Evolutionary conservation across 2,888 invertebrate genomes (phyloP).

Genomic region (Clivina fossor): DNA sequence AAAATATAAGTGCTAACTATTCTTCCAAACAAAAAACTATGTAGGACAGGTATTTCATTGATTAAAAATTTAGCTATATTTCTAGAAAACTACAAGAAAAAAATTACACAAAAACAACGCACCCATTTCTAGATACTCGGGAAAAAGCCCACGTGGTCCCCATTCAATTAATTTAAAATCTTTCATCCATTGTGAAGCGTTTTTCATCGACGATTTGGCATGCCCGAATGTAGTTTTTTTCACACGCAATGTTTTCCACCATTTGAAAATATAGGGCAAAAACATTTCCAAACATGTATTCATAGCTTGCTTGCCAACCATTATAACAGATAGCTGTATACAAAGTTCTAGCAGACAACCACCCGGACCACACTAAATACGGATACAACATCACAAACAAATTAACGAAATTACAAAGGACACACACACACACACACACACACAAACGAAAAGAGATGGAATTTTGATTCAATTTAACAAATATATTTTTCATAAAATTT

Average conservation of each 20-base stretch:
- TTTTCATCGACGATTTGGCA: slow-evolving; percentile 47
- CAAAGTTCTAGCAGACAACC: slow-evolving; percentile 92
- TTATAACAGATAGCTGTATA: slow-evolving; percentile 92
- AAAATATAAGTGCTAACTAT: no score
- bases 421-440: no score
- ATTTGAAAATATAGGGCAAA: slow-evolving; percentile 76
- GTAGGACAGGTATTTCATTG: no score
- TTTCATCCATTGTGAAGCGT: slow-evolving; percentile 73
- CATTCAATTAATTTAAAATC: slow-evolving; percentile 86
- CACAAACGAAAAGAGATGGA: no score
- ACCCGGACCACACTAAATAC: slow-evolving; percentile 79
- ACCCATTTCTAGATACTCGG: slow-evolving; percentile 99
- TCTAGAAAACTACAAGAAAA: no score
- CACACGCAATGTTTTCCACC: slow-evolving; percentile 68
- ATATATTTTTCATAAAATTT: slow-evolving; percentile 5
- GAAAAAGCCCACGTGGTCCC: slow-evolving; percentile 86
- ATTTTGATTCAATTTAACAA: no score
- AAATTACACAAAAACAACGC: no score
- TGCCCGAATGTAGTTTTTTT: slow-evolving; percentile 51
- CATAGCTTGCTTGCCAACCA: slow-evolving; percentile 94
- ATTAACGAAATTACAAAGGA: no score
- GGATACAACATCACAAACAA: slow-evolving; percentile 22
- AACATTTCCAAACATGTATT: slow-evolving; percentile 87
- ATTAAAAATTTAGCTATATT: no score
- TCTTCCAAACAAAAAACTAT: no score